phyloP scores from a whole-genome alignment of 1,140 invertebrate species.

The Calephelis virginiensis region DNA sequence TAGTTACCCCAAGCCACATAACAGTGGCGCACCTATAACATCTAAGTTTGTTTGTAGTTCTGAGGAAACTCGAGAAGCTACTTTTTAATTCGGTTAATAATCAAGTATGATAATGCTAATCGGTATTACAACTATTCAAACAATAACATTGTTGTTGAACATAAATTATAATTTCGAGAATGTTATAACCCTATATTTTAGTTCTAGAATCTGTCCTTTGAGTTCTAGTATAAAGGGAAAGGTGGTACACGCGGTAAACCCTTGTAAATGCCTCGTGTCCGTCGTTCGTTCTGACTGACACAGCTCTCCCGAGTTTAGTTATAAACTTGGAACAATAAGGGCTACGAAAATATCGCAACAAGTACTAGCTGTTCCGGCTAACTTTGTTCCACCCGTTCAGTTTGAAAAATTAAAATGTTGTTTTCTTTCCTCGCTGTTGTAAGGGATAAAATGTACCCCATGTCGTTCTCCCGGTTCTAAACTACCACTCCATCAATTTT shows the following conservation, averaged over 20 bases:
- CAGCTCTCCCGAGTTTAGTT: constrained; percentile 9
- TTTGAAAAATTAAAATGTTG: too few relatives aligned
- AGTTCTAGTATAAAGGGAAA: constrained; percentile 28
- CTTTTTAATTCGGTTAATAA: too few relatives aligned
- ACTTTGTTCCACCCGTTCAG: too few relatives aligned
- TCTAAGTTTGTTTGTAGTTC: too few relatives aligned
- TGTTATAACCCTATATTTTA: not conserved
- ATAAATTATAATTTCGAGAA: constrained; percentile 9
- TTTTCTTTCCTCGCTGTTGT: too few relatives aligned
- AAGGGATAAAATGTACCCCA: too few relatives aligned
- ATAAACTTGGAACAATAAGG: not conserved
- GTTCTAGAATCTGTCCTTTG: constrained; percentile 19
- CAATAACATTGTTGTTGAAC: not conserved
- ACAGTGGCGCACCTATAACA: too few relatives aligned
- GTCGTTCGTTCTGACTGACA: constrained; percentile 22
- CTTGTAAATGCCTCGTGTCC: constrained; percentile 38
- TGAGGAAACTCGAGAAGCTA: too few relatives aligned
- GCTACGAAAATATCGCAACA: not conserved
- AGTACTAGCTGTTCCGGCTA: too few relatives aligned
- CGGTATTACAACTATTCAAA: not conserved
- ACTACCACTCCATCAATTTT: too few relatives aligned
- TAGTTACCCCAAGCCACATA: too few relatives aligned
- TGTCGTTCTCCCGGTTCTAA: too few relatives aligned
- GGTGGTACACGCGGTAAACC: constrained; percentile 25
- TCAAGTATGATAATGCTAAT: not conserved